A percentile compares a stretch with the other conserved stretches of the same genome.
phyloP scores from a whole-genome alignment of 2,888 invertebrate genomes.

The Acanthosepion esculentum region DNA sequence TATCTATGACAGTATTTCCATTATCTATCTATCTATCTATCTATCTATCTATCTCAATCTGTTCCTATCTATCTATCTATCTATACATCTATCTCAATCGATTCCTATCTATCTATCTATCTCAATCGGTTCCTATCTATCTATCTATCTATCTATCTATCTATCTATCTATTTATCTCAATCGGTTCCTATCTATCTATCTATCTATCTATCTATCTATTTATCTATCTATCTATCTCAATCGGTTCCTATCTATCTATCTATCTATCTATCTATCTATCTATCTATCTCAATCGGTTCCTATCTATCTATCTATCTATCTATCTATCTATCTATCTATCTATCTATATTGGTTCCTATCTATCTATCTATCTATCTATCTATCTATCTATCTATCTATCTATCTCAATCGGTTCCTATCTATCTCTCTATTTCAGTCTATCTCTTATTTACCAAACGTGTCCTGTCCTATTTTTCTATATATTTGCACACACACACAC shows the following conservation, averaged over 20 bases:
- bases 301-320: no score
- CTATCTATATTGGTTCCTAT: neutral
- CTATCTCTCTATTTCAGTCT: no score
- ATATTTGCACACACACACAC: neutral
- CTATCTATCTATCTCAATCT: no score
- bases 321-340: neutral
- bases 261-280: no score
- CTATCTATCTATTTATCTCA: neutral
- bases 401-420: no score
- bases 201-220: no score
- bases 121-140: no score
- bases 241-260: no score
- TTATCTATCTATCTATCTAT: neutral
- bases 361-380: no score
- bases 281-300: no score
- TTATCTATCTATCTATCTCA: neutral
- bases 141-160: neutral
- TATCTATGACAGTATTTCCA: neutral
- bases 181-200: no score
- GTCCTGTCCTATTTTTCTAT: neutral
- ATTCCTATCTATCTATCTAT: no score
- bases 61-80: neutral
- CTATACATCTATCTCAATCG: neutral
- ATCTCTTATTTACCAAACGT: neutral
- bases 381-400: neutral